phyloP scores from a whole-genome alignment of 2,797 vertebrate genomes.

The Melanotaenia trifasciata region DNA sequence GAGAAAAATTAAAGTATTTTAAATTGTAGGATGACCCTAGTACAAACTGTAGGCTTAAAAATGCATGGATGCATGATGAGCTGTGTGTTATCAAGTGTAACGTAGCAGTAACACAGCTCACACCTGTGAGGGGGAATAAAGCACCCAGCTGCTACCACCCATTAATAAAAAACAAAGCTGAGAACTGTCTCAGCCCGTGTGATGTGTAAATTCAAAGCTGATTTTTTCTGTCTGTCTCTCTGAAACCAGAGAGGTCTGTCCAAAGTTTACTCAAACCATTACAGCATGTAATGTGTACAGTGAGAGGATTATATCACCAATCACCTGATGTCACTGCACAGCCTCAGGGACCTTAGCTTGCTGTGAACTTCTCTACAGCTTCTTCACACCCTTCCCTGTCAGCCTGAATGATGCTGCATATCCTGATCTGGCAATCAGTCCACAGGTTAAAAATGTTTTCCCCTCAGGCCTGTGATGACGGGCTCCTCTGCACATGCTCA shows the following conservation, averaged over 20 bases:
- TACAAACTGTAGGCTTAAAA: conserved; percentile 30
- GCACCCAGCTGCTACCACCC: conserved; percentile 52
- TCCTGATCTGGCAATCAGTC: conserved; percentile 34
- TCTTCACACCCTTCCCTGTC: conserved; percentile 19
- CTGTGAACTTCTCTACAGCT: not conserved
- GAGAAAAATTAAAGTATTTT: conserved; percentile 28
- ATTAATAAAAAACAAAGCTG: conserved; percentile 43
- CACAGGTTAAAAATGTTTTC: conserved; percentile 41
- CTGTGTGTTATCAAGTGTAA: conserved; percentile 26
- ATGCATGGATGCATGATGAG: conserved; percentile 16
- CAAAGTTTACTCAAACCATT: conserved; percentile 50
- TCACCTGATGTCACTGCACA: conserved; percentile 74
- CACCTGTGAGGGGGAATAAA: conserved; percentile 38
- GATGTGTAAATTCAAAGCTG: conserved; percentile 41
- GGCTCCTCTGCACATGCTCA: conserved; percentile 54
- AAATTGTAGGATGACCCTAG: not conserved
- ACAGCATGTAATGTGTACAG: conserved; percentile 40
- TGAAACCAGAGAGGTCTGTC: conserved; percentile 37
- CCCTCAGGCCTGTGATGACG: conserved; percentile 34
- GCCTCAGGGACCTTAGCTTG: conserved; percentile 54
- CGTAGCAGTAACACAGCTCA: conserved; percentile 34
- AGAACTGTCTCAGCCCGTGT: conserved; percentile 30
- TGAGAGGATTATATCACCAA: conserved; percentile 80
- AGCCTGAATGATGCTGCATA: conserved; percentile 15
- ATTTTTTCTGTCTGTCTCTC: conserved; percentile 17